Conservation (phyloP, 2,888 invertebrate genomes). For the Parnassius mnemosyne region DNA sequence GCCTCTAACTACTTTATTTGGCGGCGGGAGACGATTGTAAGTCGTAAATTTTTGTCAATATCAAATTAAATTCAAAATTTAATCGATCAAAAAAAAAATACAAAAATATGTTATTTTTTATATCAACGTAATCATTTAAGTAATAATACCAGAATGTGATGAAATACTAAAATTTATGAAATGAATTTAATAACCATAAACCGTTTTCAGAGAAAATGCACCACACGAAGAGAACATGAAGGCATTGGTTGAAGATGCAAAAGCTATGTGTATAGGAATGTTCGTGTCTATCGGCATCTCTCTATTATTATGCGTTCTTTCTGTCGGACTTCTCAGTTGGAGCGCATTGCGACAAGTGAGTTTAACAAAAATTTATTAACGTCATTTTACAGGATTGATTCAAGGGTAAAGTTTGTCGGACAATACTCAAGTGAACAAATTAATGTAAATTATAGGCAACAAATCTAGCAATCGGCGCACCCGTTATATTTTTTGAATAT, state of each 20-base stretch:
- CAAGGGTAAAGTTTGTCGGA: no score
- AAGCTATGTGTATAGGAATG: conserved; percentile 76
- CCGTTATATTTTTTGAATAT: neutral
- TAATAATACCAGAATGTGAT: no score
- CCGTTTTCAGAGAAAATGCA: conserved; percentile 60
- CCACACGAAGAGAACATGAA: conserved; percentile 71
- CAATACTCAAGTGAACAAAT: no score
- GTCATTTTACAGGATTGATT: neutral
- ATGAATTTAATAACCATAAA: no score
- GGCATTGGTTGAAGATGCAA: conserved; percentile 77
- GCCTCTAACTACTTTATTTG: conserved; percentile 57
- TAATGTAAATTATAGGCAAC: no score
- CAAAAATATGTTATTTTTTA: no score
- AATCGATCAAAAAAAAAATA: no score
- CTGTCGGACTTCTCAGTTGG: conserved; percentile 80
- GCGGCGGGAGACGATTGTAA: conserved; percentile 65
- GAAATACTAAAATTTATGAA: no score
- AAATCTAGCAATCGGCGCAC: no score
- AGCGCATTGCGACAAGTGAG: conserved; percentile 78
- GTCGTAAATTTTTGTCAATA: conserved; percentile 26
- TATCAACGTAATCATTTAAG: no score
- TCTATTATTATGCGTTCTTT: conserved; percentile 61
- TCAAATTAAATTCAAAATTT: no score
- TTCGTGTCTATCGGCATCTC: conserved; percentile 55
- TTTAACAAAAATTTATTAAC: conserved; percentile 2